Evolutionary conservation across 2,797 vertebrate species (phyloP).

Genomic region (Poeciliopsis turneri): DNA sequence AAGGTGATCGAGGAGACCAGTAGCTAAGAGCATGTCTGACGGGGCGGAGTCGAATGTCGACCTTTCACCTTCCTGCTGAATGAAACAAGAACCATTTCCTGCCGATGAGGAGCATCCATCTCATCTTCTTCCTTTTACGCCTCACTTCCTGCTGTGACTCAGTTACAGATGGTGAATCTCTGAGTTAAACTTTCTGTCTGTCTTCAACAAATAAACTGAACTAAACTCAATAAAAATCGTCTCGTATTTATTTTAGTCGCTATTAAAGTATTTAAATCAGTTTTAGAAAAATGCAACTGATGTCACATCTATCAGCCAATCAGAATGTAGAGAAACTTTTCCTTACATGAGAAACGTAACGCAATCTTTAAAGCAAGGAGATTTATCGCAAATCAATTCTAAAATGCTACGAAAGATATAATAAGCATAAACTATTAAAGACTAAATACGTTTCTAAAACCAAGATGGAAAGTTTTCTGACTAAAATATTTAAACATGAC

Average conservation of each 20-base stretch:
- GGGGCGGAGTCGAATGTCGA: constrained; percentile 5
- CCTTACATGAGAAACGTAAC: neutral
- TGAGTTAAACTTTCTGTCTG: constrained; percentile 2
- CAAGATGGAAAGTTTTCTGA: neutral
- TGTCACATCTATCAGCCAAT: neutral
- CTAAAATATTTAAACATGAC: neutral
- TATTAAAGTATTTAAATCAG: neutral
- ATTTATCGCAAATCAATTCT: neutral
- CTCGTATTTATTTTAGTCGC: neutral
- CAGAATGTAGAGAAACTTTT: neutral
- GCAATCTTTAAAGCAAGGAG: neutral
- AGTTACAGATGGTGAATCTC: neutral
- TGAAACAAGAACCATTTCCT: neutral
- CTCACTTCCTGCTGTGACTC: neutral
- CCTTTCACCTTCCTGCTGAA: constrained; percentile 15
- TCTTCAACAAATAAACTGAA: constrained; percentile 45
- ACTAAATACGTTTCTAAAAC: neutral
- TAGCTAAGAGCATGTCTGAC: constrained; percentile 21
- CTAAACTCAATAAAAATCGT: neutral
- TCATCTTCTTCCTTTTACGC: neutral
- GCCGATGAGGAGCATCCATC: constrained; percentile 1
- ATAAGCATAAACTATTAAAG: neutral
- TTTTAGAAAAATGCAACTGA: neutral
- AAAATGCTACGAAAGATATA: neutral
- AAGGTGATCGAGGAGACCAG: constrained; percentile 37